Percentiles rank a stretch among this genome's conserved stretches.
These are phyloP conservation scores for Notiomystis cincta DNA, from an alignment of 2,113 vertebrate genomes.

Conservation along the genomic window DNA sequence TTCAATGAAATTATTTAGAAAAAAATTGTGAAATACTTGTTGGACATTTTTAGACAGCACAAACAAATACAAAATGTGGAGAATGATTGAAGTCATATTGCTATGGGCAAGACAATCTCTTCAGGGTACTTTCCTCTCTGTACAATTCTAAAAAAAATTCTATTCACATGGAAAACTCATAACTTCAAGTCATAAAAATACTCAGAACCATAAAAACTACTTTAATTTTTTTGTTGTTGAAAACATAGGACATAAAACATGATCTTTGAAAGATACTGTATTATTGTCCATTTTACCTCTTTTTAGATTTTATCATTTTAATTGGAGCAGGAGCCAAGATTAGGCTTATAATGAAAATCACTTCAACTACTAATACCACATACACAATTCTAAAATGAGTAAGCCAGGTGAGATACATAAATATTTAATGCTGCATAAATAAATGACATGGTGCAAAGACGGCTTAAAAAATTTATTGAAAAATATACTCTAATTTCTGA, in stretches of 20 bases:
- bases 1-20: neutral
- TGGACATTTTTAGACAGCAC: neutral
- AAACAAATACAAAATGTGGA: neutral
- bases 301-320: neutral
- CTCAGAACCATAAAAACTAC: neutral
- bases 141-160: neutral
- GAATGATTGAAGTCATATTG: neutral
- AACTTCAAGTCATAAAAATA: neutral
- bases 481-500: neutral
- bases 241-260: constrained; percentile 25
- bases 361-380: neutral
- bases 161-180: neutral
- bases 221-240: constrained; percentile 30
- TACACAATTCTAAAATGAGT: neutral
- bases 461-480: neutral
- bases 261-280: constrained; percentile 36
- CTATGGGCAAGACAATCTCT: neutral
- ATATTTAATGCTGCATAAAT: neutral
- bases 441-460: neutral
- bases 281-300: neutral
- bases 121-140: neutral
- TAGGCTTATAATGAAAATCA: neutral
- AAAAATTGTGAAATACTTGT: neutral
- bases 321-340: neutral
- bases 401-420: neutral